Conservation (phyloP, 1,140 invertebrate genomes). For the Himalopsyche phryganea region DNA sequence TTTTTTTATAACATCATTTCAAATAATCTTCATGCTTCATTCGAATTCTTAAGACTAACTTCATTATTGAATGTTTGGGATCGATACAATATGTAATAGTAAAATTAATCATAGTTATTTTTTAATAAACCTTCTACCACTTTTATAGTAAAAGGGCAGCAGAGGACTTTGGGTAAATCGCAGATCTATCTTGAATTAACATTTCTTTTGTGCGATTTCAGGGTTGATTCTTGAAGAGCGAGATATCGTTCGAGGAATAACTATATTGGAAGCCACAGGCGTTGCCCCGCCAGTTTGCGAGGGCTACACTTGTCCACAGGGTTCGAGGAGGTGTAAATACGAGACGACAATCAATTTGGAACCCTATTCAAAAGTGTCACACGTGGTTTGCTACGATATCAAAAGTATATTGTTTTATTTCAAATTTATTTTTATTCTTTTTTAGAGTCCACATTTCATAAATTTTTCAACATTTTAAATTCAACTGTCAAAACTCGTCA, state of each 20-base stretch:
- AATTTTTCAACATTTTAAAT: constrained; percentile 1
- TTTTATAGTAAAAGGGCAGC: too few species aligned
- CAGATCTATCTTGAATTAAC: too few species aligned
- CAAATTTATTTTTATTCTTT: background rate
- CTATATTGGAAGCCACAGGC: constrained; percentile 20
- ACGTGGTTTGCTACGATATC: constrained; percentile 28
- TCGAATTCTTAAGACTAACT: too few species aligned
- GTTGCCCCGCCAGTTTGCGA: constrained; percentile 27
- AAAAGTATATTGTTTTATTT: too few species aligned
- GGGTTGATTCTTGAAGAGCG: constrained; percentile 25
- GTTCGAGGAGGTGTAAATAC: constrained; percentile 30
- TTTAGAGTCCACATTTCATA: background rate
- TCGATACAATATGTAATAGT: too few species aligned
- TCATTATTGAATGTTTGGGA: too few species aligned
- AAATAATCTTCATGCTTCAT: too few species aligned
- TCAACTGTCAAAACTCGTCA: background rate
- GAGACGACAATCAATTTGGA: constrained; percentile 26
- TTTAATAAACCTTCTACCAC: too few species aligned
- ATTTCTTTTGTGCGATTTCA: constrained; percentile 12
- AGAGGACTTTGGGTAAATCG: too few species aligned
- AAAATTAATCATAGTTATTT: too few species aligned
- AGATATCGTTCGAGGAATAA: constrained; percentile 19
- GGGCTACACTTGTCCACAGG: constrained; percentile 24
- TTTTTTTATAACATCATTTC: too few species aligned
- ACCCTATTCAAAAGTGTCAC: constrained; percentile 23